Base-by-base conservation (phyloP, 2,797 vertebrate species). In the Ptychadena robeensis region DNA sequence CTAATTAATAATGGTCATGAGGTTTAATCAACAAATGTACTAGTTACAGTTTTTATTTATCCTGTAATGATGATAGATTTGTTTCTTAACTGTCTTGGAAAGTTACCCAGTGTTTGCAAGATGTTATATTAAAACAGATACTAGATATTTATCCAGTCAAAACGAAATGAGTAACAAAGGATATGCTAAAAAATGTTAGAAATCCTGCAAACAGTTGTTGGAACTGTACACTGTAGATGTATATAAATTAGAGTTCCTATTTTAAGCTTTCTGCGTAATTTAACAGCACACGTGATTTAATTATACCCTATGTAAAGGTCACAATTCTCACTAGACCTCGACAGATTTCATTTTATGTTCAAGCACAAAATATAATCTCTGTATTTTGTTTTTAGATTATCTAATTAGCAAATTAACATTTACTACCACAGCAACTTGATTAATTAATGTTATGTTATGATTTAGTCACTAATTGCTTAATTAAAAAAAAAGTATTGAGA, bases 351-450 rank as follows among this genome's bases (percentile, higher is more conserved):
- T 70, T 80, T 85, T 70, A 80, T 85, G 72, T 80, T 70, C 44
- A 65, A 80, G 78, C 40, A 73, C 72, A 85, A 80, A 80, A 75
- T 74, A 70, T 85, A 85, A 85, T 75, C 77, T 80, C 35, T 15
- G 28, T 80, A 68, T 80, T 85, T 75, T 74, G 71, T 75, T 80
- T 80, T 75, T 70, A 70, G 77, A 80, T 75, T 85, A 37, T 71
- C 65, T 85, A 85, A 85, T 85, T 85, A 80, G 71, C 71, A 80
- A 85, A 85, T 80, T 85, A 85, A 80, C 82, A 75, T 85, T 85
- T 85, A 80, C 78, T 40, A 71, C 30, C 82, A 85, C 68, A 80
- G 71, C 78, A 85, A 85, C 72, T 67, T 85, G 57, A 85, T 85
- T 80, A 85, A 85, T 75, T 75, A 80, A 71, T 85, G 77, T 61